Evolutionary conservation across 2,888 invertebrate species (phyloP), one percentile per base, ranked within the genome.

Genomic region (Cyaniris semiargus): DNA sequence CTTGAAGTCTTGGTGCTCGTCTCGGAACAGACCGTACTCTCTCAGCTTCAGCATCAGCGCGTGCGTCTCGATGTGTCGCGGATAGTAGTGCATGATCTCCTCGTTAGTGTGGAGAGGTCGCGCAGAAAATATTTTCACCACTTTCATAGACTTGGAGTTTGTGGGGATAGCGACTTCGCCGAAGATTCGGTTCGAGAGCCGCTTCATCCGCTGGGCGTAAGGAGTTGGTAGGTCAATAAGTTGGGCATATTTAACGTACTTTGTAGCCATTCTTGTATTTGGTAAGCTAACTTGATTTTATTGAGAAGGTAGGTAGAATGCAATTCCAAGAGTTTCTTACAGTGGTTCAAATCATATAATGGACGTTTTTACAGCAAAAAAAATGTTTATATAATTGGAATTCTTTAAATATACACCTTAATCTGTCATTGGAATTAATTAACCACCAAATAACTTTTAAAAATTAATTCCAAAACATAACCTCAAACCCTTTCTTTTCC

Each of bases 1-100:
- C 82, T 96, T 96, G 85, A 98, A 98, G 89, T 98, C 98, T 85
- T 96, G 95, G 89, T 98, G 98, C 86, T 98, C 98, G 85, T 98
- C 98, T 78, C 98, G 95, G 88, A 94, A 98, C 5, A 98, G 91
- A 0, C 98, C 98, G 83, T 97, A 97, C 78, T 95, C 93, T 21
- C 98, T 90, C 58, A 98, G 90, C 81, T 95, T 94, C 80, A 92
- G 90, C 96, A 98, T 97, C 1, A 98, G 90, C 66, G 92, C 84
- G 80, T 96, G 95, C 0, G 97, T 96, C 88, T 98, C 97, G 1
- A 96, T 94, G 85, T 98, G 97, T 23, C 97, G 95, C 0, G 98
- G 98, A 87, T 98, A 99, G 90, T 98, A 98, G 78, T 97, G 95
- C 0, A 96, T 94, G 15, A 97, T 95, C 80, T 96, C 96, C 81